Base-by-base conservation (phyloP, 2,797 vertebrate species). In the Neosilurus hyrtlii region DNA sequence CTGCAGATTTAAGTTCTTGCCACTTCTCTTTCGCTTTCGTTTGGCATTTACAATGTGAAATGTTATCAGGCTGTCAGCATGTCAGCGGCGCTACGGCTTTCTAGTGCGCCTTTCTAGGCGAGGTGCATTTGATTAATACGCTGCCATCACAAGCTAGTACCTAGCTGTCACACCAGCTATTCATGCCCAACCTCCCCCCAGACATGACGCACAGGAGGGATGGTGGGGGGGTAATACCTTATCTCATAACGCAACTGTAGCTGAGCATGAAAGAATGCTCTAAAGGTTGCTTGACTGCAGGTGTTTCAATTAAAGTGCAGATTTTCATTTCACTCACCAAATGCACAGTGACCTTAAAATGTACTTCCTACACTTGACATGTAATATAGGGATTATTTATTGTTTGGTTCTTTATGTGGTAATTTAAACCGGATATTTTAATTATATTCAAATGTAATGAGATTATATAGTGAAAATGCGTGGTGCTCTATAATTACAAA, bases 21-120 rank as follows among this genome's bases (percentile, higher is more conserved):
- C 18, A 61, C 80, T 16, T 51, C 57, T 52, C 61, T 83, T 15
- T 81, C 16, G 2, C 54, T 82, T 80, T 82, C 70, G 2, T 54
- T 77, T 84, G 82, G 85, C 88, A 87, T 89, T 88, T 89, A 81
- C 80, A 68, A 80, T 56, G 76, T 81, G 67, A 76, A 54, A 57
- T 86, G 81, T 85, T 89, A 86, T 79, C 76, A 74, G 79, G 76
- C 72, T 87, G 86, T 86, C 86, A 85, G 82, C 70, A 66, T 14
- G 18, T 85, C 86, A 77, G 43, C 67, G n/a, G 72, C 65, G 62
- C 54, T 75, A 65, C 67, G 61, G 80, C 66, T 70, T 79, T 81
- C 70, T 73, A 72, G 30, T 63, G 73, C 7, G 37, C 54, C 56
- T 43, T 54, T 52, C 57, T 10, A 71, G 52, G 57, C 22, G 61